Evolutionary conservation across 2,888 invertebrate genomes (phyloP), one percentile per base, ranked within the genome.

Genomic region (Acronicta psi): DNA sequence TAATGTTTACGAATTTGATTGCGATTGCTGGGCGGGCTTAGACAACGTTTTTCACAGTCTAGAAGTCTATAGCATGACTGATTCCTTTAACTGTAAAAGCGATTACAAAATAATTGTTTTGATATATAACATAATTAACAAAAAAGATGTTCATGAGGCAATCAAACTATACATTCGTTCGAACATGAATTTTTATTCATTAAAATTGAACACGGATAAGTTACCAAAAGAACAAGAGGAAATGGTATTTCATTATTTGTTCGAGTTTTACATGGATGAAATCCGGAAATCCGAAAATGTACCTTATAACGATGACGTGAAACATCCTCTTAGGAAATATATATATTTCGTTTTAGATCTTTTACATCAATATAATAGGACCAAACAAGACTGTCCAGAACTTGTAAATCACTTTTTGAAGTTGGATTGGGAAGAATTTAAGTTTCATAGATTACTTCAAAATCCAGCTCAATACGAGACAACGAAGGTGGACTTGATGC

Each of bases 31-130:
- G 89, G 56, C 54, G 17, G 75, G 76, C 5, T 81, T 87, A 38
- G 77, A 86, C 69, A 87, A 86, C 69, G 60, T 90, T 45, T 73
- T 89, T 29, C 62, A 82, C 52, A 88, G 83, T 56, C 47, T 87
- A 50, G 77, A 81, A 10, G 76, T 86, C 25, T 89, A 87, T 59
- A 77, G 66, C 50, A 45, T 53, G 14, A 43, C 45, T 2, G 42
- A 55, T 42, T 60, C 58, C 44, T 34, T 18, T 50, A 57, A 54
- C 16, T 64, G 57, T 49, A 63, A 69, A 18, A 56, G 50, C 46
- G 74, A 81, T 23, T 82, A 73, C 38, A 81, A 72, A 59, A 58
- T 75, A 18, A 45, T 83, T 16, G 73, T 80, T 14, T 49, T 87
- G 8, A 51, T 87, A 29, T 86, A 90, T 59, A 72, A 80, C 46